Base-by-base conservation (phyloP, 1,140 invertebrate genomes). In the Drosophila simulans region DNA sequence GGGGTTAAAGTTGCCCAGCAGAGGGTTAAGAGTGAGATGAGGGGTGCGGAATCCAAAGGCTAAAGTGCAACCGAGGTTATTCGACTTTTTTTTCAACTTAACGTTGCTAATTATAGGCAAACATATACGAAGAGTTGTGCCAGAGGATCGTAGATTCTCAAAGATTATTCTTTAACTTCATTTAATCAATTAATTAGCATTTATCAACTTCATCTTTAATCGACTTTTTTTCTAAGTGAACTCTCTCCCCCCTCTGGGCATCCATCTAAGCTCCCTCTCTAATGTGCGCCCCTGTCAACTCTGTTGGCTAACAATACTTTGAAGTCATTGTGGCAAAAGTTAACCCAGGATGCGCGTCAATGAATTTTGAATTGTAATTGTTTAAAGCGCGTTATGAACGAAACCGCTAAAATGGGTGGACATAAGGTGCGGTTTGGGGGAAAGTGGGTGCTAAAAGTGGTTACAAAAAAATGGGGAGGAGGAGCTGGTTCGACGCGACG, bases 321-420 rank as follows among this genome's bases (percentile, higher is more conserved):
- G 83, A 86, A 86, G 82, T 86, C 78, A 71, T 69, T 71, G 65
- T 84, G 56, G 40, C 59, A 56, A 68, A 64, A 82, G 79, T 82
- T 82, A 77, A 71, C 72, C 70, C 63, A 60, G 71, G 77, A 55
- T 71, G 73, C 83, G 88, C 88, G 82, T 90, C 88, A 90, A 90
- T 90, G 88, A 88, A 76, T 90, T 90, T 88, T 90, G 69, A 90
- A 90, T 90, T 90, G 88, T 90, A 90, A 90, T 90, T 90, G 76
- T 89, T 89, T 85, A 75, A 85, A 85, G 84, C 77, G 78, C 58
- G 73, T 69, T 70, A 77, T 59, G 57, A 52, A 46, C 46, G 42
- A 37, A 49, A 48, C 63, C 55, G 55, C 20, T 42, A 31, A 62
- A 65, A 52, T 37, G 31, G n/a, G 4, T 1, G 55, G 11, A 11